Base-by-base conservation (phyloP, 2,113 vertebrate species). In the Acrocephalus kingi region DNA sequence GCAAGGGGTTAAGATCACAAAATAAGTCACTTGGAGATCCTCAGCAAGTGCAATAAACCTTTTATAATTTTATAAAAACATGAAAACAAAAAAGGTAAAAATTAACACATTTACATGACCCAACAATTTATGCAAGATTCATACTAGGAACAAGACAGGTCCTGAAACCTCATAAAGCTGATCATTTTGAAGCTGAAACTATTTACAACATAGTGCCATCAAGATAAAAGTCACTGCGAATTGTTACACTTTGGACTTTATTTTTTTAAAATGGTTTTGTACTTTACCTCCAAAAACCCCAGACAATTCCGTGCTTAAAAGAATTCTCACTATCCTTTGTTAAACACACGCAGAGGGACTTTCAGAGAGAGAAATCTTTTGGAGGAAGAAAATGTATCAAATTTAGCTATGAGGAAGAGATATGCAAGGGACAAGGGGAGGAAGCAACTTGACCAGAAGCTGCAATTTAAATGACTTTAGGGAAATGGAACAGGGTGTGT, bases 231-330 rank as follows among this genome's bases (percentile, higher is more conserved):
- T 66, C 76, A 76, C 89, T 82, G 27, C 93, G 69, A 55, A 62
- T 74, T 84, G 76, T 93, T 97, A 98, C 72, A 98, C 97, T 98
- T 98, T 97, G 97, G 95, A 97, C 97, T 94, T 85, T 62, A 18
- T 81, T 91, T 68, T 77, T 83, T 54, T 91, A 18, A 68, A 94
- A 94, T 90, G 56, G 79, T 93, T 95, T 96, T 93, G 90, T 94
- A 96, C 93, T 96, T 95, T 92, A 97, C 72, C 93, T 96, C 86
- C 67, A 96, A 97, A 96, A 93, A 90, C 3, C 79, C 82, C 86
- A 83, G 21, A 68, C 62, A 78, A 54, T 75, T 82, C 84, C 10
- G 30, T n/a, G 20, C 39, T 85, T 80, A 84, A 83, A 68, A 80
- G n/a, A 0, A 3, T 59, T 84, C 45, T 61, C 62, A 41, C 37